A percentile compares a stretch with the other conserved stretches of the same genome.
These are phyloP conservation scores for Drosophila nr. perissopoda DNA, from an alignment of 2,888 invertebrate genomes.

Conservation along the genomic window DNA sequence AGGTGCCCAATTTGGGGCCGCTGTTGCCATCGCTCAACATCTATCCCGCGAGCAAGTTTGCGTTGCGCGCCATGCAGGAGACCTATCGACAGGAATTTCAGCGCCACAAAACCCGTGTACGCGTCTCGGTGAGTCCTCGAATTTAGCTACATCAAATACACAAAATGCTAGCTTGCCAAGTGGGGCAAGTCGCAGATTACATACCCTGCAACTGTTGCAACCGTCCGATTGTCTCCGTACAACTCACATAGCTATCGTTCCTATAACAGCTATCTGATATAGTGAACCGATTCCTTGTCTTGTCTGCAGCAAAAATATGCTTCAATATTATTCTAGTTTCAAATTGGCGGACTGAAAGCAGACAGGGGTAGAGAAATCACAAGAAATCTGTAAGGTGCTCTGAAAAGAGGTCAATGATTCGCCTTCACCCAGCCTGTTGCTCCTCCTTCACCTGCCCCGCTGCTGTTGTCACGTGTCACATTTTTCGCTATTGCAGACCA, in stretches of 20 bases:
- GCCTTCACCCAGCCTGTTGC: not conserved
- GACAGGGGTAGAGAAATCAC: not conserved
- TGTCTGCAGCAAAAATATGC: too few relatives aligned
- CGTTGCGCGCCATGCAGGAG: slow-evolving; percentile 84
- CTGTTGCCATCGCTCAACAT: slow-evolving; percentile 83
- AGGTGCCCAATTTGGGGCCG: slow-evolving; percentile 81
- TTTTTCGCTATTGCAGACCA: slow-evolving; percentile 63
- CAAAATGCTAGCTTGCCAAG: not conserved
- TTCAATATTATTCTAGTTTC: not conserved
- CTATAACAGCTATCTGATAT: not conserved
- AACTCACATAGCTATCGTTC: not conserved
- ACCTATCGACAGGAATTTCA: slow-evolving; percentile 84
- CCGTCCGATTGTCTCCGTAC: not conserved
- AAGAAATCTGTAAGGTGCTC: not conserved
- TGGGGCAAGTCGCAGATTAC: not conserved
- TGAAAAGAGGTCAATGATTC: not conserved
- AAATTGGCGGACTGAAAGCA: not conserved
- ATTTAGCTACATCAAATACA: not conserved
- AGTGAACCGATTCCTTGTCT: not conserved
- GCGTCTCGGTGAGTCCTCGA: slow-evolving; percentile 80
- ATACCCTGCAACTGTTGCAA: not conserved
- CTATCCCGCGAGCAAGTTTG: slow-evolving; percentile 84
- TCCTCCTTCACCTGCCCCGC: not conserved
- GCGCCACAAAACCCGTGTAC: slow-evolving; percentile 79
- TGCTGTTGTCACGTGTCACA: slow-evolving; percentile 29